Evolutionary conservation across 2,797 vertebrate species (phyloP), one percentile per base, ranked within the genome.

Genomic region (Poecilia wingei): DNA sequence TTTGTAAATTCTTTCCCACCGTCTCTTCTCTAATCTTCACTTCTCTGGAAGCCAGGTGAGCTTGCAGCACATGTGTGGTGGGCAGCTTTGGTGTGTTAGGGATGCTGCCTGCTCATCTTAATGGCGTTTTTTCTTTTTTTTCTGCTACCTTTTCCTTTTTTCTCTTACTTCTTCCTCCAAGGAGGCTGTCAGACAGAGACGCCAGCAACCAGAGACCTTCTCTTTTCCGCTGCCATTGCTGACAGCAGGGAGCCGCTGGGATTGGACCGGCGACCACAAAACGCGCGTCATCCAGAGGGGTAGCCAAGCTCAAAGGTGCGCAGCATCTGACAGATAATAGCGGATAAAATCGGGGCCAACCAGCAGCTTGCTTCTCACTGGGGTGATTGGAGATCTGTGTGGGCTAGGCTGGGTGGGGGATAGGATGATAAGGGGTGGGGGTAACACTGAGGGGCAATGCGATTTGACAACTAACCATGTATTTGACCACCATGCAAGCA

Each of bases 31-130:
- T 94, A 93, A 95, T 94, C 93, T 94, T 88, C 91, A 94, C 89
- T 93, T 94, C 93, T 94, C 90, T 93, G 91, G 85, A 88, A 94
- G 88, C 86, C 91, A 95, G 93, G 93, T 93, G 93, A 94, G 92
- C 90, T 4, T 4, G 53, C 85, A 76, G 89, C 92, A 90, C 92
- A 93, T 92, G 88, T 90, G 91, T 93, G 88, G 81, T 92, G 92
- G 93, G 91, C 90, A 92, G 92, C 94, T 94, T 94, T 93, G 91
- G 90, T 94, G 88, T 86, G 85, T 85, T 90, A 92, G 89, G 92
- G 92, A 93, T 90, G 91, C 88, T 85, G 91, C 92, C 92, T 36
- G 33, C 33, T 94, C 92, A 91, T 94, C 90, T 84, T 92, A 92
- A 93, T 92, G 91, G 87, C 79, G 87, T 12, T 55, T 55, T 47